phyloP scores from a whole-genome alignment of 2,113 vertebrate species.

The Pygoscelis antarcticus region DNA sequence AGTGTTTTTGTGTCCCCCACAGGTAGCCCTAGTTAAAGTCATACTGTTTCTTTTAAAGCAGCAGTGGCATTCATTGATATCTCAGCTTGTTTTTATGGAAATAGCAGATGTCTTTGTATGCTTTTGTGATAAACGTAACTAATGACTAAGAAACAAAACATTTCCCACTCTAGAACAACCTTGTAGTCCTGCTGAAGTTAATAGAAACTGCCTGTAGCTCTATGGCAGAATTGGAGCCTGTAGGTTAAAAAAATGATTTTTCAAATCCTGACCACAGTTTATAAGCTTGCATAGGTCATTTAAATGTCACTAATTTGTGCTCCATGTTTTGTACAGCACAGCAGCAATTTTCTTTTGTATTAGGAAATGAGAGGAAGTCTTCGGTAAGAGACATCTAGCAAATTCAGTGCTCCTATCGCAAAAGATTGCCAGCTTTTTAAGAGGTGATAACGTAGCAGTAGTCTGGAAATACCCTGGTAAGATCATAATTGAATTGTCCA shows the following conservation, averaged over 20 bases:
- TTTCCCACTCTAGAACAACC: not conserved
- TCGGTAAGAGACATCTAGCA: not conserved
- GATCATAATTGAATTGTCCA: not conserved
- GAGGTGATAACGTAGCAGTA: not conserved
- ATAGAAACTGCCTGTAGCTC: not conserved
- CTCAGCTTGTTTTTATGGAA: not conserved
- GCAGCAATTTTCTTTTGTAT: not conserved
- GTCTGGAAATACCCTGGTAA: not conserved
- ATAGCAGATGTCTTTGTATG: not conserved
- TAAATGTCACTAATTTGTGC: not conserved
- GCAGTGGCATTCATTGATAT: not conserved
- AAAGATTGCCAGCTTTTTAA: not conserved
- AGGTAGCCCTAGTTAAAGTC: not conserved
- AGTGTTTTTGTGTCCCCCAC: not conserved
- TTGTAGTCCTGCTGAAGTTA: not conserved
- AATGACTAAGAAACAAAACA: not conserved
- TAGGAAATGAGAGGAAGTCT: not conserved
- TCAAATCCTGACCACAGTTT: not conserved
- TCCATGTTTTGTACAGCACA: not conserved
- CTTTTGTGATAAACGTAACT: not conserved
- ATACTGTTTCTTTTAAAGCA: not conserved
- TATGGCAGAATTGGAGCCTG: not conserved
- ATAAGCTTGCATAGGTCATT: not conserved
- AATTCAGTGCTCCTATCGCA: not conserved
- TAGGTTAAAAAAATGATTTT: not conserved